Evolutionary conservation across 2,113 vertebrate species (phyloP).

Genomic region (Coryphaenoides rupestris): DNA sequence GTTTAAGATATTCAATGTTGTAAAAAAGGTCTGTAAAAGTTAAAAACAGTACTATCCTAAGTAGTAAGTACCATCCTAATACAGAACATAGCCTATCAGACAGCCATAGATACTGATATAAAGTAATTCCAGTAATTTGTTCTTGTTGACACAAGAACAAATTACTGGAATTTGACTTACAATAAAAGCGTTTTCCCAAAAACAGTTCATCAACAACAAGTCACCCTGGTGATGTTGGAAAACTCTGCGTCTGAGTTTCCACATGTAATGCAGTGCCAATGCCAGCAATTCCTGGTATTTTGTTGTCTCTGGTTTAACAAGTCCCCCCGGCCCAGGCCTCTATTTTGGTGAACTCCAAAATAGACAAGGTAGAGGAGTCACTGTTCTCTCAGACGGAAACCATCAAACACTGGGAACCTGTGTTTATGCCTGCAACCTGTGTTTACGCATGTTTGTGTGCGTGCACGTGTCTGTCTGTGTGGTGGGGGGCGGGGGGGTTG

Average conservation of each 20-base stretch:
- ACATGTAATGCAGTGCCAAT: constrained; percentile 5
- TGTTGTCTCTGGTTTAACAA: constrained; percentile 7
- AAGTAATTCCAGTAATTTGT: too few species aligned
- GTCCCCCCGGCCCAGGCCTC: neutral
- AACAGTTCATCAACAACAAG: neutral
- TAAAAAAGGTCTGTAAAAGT: too few species aligned
- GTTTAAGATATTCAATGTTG: too few species aligned
- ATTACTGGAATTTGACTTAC: too few species aligned
- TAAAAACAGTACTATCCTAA: too few species aligned
- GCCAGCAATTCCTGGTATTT: constrained; percentile 39
- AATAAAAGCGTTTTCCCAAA: too few species aligned
- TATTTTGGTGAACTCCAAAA: constrained; percentile 9
- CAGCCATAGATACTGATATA: too few species aligned
- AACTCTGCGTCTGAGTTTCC: neutral
- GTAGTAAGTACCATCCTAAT: too few species aligned
- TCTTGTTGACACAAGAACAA: too few species aligned
- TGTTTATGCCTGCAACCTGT: too few species aligned
- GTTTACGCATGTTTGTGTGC: neutral
- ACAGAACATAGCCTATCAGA: too few species aligned
- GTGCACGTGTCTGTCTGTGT: too few species aligned
- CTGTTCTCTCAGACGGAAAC: constrained; percentile 7
- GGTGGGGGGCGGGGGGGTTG: neutral
- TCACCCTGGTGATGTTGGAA: neutral
- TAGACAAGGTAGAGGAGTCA: neutral
- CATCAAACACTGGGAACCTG: neutral